phyloP scores from a whole-genome alignment of 30 jellyfish, hydroid and myxozoan genomes.

The Pelagia noctiluca region DNA sequence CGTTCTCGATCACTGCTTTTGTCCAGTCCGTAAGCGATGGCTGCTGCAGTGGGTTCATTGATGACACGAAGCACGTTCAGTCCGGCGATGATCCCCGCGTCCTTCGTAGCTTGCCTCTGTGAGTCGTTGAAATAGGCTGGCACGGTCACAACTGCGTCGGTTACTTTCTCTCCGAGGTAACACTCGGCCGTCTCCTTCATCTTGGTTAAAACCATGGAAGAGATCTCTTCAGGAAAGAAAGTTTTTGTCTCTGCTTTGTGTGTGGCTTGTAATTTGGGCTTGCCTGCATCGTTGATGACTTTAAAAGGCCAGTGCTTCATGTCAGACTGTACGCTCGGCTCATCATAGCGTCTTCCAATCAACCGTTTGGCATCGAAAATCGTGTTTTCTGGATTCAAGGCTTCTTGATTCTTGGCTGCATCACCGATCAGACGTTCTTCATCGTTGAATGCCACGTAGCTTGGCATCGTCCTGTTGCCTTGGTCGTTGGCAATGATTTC shows the following conservation, averaged over 20 bases:
- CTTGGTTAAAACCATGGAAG: slow-evolving; percentile 82
- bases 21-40: slow-evolving; percentile 53
- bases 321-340: slow-evolving; percentile 65
- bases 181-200: slow-evolving; percentile 74
- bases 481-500: slow-evolving; percentile 87
- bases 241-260: slow-evolving; percentile 70
- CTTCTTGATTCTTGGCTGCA: slow-evolving; percentile 84
- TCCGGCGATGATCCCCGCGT: slow-evolving; percentile 59
- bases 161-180: slow-evolving; percentile 62
- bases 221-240: slow-evolving; percentile 89
- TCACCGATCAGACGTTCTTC: slow-evolving; percentile 81
- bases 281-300: slow-evolving; percentile 72
- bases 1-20: slow-evolving; percentile 10
- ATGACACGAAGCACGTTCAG: slow-evolving; percentile 29
- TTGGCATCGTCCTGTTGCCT: slow-evolving; percentile 90
- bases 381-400: slow-evolving; percentile 82
- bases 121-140: slow-evolving; percentile 45
- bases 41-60: slow-evolving; percentile 66
- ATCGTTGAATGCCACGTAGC: slow-evolving; percentile 84
- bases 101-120: slow-evolving; percentile 42
- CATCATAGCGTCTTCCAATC: slow-evolving; percentile 80
- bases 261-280: slow-evolving; percentile 69
- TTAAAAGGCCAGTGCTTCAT: slow-evolving; percentile 86
- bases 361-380: slow-evolving; percentile 83
- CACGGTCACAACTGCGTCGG: slow-evolving; percentile 38